phyloP scores from a whole-genome alignment of 2,113 vertebrate genomes.

The Cervus canadensis region DNA sequence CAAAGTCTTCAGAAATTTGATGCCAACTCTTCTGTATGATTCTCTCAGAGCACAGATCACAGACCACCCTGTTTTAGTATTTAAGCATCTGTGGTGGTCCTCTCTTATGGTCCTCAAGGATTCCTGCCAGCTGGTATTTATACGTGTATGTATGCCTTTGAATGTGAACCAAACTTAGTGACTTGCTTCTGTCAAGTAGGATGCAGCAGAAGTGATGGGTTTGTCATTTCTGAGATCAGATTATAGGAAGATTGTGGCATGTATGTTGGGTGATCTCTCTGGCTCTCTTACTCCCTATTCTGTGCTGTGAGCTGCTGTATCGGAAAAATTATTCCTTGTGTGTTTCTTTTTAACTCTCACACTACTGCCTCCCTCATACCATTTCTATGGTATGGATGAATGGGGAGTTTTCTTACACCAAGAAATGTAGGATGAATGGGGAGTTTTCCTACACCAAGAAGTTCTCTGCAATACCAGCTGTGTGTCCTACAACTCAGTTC shows the following conservation, averaged over 20 bases:
- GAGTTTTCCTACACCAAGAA: not conserved
- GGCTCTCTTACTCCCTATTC: not conserved
- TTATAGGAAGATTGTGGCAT: not conserved
- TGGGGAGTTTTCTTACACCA: not conserved
- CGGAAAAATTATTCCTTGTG: not conserved
- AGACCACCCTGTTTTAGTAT: not conserved
- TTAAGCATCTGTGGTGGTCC: not conserved
- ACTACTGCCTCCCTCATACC: not conserved
- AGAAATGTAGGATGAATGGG: not conserved
- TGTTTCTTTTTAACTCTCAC: not conserved
- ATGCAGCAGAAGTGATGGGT: not conserved
- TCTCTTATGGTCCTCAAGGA: fast-evolving
- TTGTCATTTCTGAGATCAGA: not conserved
- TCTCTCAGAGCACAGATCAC: not conserved
- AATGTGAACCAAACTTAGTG: not conserved
- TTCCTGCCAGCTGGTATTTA: not conserved
- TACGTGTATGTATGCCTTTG: not conserved
- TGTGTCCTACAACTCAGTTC: not conserved
- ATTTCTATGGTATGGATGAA: not conserved
- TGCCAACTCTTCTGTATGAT: not conserved
- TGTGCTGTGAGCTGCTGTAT: not conserved
- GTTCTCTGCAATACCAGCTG: not conserved
- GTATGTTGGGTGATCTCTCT: not conserved
- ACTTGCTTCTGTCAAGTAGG: not conserved
- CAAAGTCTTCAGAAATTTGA: not conserved